Conservation (phyloP, 2,113 vertebrate genomes). For the Oncorhynchus tshawytscha region DNA sequence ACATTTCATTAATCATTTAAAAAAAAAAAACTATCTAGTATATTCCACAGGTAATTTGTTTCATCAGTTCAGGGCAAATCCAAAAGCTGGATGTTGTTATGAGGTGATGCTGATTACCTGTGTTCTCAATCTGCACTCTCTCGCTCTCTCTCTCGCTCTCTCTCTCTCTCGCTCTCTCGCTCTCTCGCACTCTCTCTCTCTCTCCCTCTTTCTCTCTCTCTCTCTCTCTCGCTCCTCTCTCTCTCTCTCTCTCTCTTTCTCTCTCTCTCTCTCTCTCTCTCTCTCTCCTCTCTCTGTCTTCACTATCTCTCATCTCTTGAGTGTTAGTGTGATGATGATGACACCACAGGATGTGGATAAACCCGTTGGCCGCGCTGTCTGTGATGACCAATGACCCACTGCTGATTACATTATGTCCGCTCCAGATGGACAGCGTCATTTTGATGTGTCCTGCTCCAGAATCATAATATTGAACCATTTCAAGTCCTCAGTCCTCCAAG, state of each 20-base stretch:
- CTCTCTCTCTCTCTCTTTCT: too few species aligned
- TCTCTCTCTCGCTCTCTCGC: constrained; percentile 2
- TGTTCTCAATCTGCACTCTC: too few species aligned
- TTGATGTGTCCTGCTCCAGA: constrained; percentile 44
- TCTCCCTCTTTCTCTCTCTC: too few species aligned
- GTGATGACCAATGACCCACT: constrained; percentile 52
- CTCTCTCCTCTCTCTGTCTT: background rate
- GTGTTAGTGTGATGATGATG: constrained; percentile 28
- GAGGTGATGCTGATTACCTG: background rate
- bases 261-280: too few species aligned
- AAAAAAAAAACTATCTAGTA: too few species aligned
- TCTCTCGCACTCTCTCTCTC: background rate
- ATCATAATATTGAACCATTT: constrained; percentile 33
- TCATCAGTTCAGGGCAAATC: constrained; percentile 19
- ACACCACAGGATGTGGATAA: constrained; percentile 51
- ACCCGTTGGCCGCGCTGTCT: constrained; percentile 38
- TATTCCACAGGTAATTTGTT: constrained; percentile 3
- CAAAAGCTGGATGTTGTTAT: constrained; percentile 4
- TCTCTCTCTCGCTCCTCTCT: too few species aligned
- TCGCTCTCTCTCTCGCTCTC: too few species aligned
- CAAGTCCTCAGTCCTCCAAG: constrained; percentile 7
- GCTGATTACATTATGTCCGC: constrained; percentile 64
- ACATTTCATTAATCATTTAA: too few species aligned
- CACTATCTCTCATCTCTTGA: background rate
- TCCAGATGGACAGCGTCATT: constrained; percentile 64